Percentiles rank a stretch among this genome's conserved stretches.
Conservation (phyloP, 2,797 vertebrate genomes). For the Triplophysa bombifrons region DNA sequence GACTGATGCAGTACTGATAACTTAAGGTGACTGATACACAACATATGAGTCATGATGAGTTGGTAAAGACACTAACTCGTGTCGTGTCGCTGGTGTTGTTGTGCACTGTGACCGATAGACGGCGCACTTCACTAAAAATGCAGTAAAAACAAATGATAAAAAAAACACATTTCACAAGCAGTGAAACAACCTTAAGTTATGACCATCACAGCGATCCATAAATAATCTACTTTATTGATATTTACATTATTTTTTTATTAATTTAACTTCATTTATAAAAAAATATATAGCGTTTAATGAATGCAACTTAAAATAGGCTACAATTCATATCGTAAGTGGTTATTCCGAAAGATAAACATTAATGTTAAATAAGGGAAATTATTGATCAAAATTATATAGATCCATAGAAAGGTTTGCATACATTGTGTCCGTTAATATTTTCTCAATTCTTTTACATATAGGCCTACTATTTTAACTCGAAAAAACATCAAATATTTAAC, state of each 20-base stretch:
- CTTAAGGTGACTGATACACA: background rate
- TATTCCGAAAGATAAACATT: too few relatives aligned
- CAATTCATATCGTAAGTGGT: too few relatives aligned
- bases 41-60: background rate
- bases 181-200: background rate
- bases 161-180: too few relatives aligned
- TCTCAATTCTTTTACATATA: too few relatives aligned
- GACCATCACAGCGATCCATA: background rate
- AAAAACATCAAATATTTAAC: too few relatives aligned
- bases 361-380: too few relatives aligned
- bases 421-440: too few relatives aligned
- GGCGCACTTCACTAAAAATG: constrained; percentile 69
- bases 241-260: background rate
- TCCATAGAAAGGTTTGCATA: background rate
- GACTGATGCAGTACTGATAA: background rate
- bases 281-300: too few relatives aligned
- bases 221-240: background rate
- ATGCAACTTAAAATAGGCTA: background rate
- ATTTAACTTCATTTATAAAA: too few relatives aligned
- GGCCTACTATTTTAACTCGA: too few relatives aligned
- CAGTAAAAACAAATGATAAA: background rate
- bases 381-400: too few relatives aligned
- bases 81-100: background rate
- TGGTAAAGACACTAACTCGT: too few relatives aligned
- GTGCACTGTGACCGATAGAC: constrained; percentile 54